phyloP scores from a whole-genome alignment of 1,140 invertebrate genomes.

The Saxidomus purpurata region DNA sequence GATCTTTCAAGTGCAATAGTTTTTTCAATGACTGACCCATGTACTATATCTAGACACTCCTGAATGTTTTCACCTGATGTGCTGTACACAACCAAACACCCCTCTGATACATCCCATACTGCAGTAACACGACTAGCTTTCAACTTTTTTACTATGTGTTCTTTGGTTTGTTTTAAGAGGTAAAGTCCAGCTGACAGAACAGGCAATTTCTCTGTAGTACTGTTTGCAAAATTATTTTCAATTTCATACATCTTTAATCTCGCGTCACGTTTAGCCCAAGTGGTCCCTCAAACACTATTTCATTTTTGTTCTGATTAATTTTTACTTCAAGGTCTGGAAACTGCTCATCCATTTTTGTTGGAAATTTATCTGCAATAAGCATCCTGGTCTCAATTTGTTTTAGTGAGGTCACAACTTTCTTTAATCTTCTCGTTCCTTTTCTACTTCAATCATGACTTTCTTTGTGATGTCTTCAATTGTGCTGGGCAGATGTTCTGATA shows the following conservation, averaged over 20 bases:
- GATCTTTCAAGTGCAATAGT: background rate
- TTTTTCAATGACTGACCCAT: background rate
- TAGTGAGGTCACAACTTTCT: background rate
- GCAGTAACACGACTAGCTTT: background rate
- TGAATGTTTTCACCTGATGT: background rate
- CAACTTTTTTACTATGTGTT: slow-evolving; percentile 45
- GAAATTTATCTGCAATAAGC: slow-evolving; percentile 36
- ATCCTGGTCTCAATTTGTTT: slow-evolving; percentile 49
- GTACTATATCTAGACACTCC: background rate
- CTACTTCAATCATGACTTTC: slow-evolving; percentile 9
- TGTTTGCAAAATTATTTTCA: background rate
- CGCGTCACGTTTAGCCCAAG: background rate
- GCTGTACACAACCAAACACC: background rate
- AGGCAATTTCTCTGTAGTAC: background rate
- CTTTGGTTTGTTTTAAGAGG: background rate
- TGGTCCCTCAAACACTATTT: slow-evolving; percentile 41
- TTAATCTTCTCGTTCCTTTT: slow-evolving; percentile 41
- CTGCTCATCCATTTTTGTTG: background rate
- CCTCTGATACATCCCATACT: slow-evolving; percentile 17
- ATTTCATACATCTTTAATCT: slow-evolving; percentile 36
- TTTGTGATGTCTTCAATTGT: slow-evolving; percentile 36
- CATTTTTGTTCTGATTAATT: slow-evolving; percentile 42
- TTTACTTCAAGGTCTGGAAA: slow-evolving; percentile 39
- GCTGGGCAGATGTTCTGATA: background rate
- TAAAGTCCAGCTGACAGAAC: background rate